A percentile compares a stretch with the other conserved stretches of the same genome.
Evolutionary conservation across 2,888 invertebrate species (phyloP).

Genomic region (Hirtodrosophila histrioides): DNA sequence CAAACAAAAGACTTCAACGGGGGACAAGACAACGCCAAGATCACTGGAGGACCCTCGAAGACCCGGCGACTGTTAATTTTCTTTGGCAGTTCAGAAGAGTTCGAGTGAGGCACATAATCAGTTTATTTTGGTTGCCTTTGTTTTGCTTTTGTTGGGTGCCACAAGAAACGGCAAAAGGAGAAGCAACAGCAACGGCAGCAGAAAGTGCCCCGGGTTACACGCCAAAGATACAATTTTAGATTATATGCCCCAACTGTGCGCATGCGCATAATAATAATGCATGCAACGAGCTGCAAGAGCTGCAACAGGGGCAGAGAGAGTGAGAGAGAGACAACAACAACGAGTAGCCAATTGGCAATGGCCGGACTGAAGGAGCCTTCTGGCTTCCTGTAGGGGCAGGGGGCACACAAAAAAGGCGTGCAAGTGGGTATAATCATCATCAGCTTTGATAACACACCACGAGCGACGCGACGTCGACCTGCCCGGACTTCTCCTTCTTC

Average conservation of each 20-base stretch:
- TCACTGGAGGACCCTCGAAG: conserved; percentile 15
- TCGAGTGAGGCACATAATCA: conserved; percentile 71
- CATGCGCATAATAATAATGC: conserved; percentile 82
- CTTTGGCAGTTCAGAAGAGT: conserved; percentile 35
- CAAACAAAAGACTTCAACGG: conserved; percentile 17
- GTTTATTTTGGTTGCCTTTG: conserved; percentile 69
- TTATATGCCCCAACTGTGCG: conserved; percentile 81
- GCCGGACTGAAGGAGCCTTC: conserved; percentile 45
- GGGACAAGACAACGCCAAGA: not conserved
- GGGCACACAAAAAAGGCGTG: conserved; percentile 68
- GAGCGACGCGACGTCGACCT: conserved; percentile 52
- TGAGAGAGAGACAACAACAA: conserved; percentile 29
- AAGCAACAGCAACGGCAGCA: conserved; percentile 34
- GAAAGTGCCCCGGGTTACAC: conserved; percentile 83
- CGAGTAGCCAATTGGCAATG: conserved; percentile 70
- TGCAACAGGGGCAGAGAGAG: conserved; percentile 15
- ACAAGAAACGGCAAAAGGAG: conserved; percentile 19
- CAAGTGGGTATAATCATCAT: conserved; percentile 82
- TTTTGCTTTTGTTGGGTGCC: conserved; percentile 25
- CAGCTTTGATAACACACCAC: conserved; percentile 82
- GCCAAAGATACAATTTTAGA: conserved; percentile 83
- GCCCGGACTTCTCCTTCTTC: conserved; percentile 26
- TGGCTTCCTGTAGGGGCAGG: conserved; percentile 58
- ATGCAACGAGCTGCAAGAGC: conserved; percentile 69
- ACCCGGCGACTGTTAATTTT: conserved; percentile 65